phyloP scores from a whole-genome alignment of 2,797 vertebrate species.

The Anisognathus igniventris region DNA sequence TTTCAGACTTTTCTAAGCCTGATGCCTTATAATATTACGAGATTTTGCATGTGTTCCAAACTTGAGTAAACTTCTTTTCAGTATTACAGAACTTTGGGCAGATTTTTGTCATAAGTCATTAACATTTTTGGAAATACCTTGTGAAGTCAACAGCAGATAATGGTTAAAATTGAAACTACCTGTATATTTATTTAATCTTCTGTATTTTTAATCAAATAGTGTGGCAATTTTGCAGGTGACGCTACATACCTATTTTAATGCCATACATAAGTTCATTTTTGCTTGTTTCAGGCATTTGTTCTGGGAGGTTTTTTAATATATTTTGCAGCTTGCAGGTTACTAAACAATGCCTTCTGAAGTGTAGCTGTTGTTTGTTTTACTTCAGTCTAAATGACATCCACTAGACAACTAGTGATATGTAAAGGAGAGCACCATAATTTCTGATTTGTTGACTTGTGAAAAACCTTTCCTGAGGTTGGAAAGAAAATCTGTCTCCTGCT shows the following conservation, averaged over 20 bases:
- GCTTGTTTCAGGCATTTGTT: background rate
- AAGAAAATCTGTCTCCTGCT: background rate
- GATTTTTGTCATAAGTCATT: background rate
- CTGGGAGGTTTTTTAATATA: fast-evolving
- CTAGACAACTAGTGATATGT: background rate
- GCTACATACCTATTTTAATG: background rate
- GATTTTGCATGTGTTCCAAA: background rate
- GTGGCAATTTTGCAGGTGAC: background rate
- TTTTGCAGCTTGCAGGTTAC: background rate
- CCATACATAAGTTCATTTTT: background rate
- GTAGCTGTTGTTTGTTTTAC: background rate
- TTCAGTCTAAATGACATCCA: background rate
- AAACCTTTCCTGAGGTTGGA: background rate
- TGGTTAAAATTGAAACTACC: background rate
- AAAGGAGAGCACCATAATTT: background rate
- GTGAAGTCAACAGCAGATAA: background rate
- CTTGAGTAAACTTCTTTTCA: background rate
- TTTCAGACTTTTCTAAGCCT: background rate
- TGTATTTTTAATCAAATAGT: background rate
- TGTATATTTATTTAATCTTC: background rate
- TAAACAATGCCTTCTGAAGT: background rate
- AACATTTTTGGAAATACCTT: background rate
- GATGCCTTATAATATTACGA: background rate
- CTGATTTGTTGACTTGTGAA: background rate
- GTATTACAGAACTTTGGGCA: background rate